Conservation (phyloP, 2,113 vertebrate species). For the Leiothrix lutea region DNA sequence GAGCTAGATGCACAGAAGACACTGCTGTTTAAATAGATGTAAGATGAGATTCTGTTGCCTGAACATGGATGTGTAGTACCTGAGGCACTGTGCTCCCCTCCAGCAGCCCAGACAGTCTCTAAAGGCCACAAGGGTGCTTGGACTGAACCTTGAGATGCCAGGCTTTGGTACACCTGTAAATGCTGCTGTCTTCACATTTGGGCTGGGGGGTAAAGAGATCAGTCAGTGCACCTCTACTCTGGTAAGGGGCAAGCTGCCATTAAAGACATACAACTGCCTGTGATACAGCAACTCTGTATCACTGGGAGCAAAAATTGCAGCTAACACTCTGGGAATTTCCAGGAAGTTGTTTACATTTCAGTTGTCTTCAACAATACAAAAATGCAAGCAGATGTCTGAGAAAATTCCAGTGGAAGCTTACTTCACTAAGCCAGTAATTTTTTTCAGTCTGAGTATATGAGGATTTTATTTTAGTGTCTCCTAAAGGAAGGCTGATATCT, state of each 20-base stretch:
- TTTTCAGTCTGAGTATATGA: neutral
- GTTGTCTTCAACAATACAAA: neutral
- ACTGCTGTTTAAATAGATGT: neutral
- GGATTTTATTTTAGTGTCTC: neutral
- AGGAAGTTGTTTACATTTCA: neutral
- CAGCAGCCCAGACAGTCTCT: neutral
- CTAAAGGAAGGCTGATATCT: neutral
- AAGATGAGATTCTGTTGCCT: neutral
- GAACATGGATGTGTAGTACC: accelerated
- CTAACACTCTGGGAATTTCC: neutral
- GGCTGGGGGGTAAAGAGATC: neutral
- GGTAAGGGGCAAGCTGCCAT: neutral
- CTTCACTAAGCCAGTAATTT: neutral
- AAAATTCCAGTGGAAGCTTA: neutral
- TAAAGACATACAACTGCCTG: neutral
- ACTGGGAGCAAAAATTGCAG: neutral
- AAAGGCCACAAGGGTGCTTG: neutral
- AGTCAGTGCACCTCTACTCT: neutral
- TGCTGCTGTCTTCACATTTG: neutral
- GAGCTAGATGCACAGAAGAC: neutral
- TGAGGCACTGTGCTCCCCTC: neutral
- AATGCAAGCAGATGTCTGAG: neutral
- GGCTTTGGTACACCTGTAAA: neutral
- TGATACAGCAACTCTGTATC: neutral
- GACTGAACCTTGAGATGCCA: neutral